Base-by-base conservation (phyloP, 2,888 invertebrate genomes). In the Epicampocera succincta region DNA sequence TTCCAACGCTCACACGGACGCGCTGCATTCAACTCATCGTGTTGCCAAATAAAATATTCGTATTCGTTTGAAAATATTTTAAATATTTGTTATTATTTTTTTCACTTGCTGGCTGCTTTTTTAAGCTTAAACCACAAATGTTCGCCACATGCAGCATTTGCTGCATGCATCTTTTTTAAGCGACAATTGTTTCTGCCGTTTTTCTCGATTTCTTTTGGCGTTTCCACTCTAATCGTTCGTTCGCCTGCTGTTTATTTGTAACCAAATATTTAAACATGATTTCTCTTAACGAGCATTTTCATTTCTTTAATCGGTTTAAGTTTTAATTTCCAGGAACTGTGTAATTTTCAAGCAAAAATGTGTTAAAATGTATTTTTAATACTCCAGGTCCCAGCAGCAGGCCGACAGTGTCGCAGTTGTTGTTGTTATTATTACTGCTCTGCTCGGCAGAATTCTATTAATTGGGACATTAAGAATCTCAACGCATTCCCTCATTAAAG, bases 201-300 rank as follows among this genome's bases (percentile, higher is more conserved):
- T 61, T 63, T 44, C 3, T 63, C 46, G 17, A 38, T 21, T 54
- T 33, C n/a, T 21, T 29, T 58, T 33, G 61, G 29, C n/a, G 60
- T 61, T 61, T 61, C 17, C 3, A 61, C 12, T 12, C 17, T 50
- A 29, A 56, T 48, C 52, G 61, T 40, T 29, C n/a, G 33, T 33
- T 33, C 33, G 48, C 56, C 71, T 65, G 58, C 71, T 58, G 54
- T 44, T 66, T 75, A 58, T 75, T 77, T 63, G 56, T 58, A 68
- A 52, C 61, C 40, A 69, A 46, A 69, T 76, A 61, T 48, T 71
- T 48, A 42, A 42, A 9, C n/a, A 60, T 58, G 5, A 1, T 33
- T 33, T 33, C 9, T 40, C n/a, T n/a, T 33, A 54, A 33, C 11
- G 15, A 54, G 9, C 19, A 5, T 42, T 58, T 21, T 13, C 40